phyloP scores from a whole-genome alignment of 2,113 vertebrate genomes.

The Diglossa brunneiventris region DNA sequence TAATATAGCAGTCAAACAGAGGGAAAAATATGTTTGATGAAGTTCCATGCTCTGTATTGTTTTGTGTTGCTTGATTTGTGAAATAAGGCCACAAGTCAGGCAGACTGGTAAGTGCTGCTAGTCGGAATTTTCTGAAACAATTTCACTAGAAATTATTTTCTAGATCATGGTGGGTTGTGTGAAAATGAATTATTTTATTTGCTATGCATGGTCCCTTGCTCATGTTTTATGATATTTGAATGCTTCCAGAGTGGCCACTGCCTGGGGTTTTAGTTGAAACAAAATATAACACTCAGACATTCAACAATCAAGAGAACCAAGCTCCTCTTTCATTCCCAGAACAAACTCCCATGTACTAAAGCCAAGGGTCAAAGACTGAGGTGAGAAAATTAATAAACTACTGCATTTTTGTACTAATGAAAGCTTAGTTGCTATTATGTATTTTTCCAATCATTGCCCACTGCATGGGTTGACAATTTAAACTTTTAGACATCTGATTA shows the following conservation, averaged over 20 bases:
- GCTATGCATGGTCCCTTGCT: neutral
- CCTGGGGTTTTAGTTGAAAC: neutral
- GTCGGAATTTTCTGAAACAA: neutral
- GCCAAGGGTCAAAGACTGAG: neutral
- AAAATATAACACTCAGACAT: neutral
- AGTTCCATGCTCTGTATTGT: neutral
- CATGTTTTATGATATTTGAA: neutral
- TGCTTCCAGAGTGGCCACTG: neutral
- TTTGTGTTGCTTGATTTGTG: neutral
- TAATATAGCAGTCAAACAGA: neutral
- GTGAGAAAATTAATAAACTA: neutral
- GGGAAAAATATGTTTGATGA: neutral
- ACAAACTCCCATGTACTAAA: neutral
- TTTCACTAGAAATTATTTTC: neutral
- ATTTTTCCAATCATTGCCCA: neutral
- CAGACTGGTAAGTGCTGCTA: neutral
- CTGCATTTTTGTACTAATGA: neutral
- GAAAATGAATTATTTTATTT: neutral
- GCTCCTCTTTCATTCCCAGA: neutral
- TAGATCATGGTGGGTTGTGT: neutral
- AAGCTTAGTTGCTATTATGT: neutral
- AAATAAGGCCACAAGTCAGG: neutral
- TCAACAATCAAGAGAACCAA: neutral
- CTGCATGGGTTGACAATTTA: neutral
- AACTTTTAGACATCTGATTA: neutral